phyloP scores from a whole-genome alignment of 1,140 invertebrate genomes.

The Brachionus calyciflorus region DNA sequence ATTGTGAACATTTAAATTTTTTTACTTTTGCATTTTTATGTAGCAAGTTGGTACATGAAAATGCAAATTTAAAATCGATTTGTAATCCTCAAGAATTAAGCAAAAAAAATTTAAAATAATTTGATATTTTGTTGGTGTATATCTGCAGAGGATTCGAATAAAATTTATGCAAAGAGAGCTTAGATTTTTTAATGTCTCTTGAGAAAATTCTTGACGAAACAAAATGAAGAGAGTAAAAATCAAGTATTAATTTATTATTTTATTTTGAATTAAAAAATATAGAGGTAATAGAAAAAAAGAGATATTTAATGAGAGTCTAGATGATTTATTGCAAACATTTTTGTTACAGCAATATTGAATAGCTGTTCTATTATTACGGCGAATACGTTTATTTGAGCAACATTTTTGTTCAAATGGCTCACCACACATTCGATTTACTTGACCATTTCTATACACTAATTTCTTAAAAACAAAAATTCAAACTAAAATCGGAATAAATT shows the following conservation, averaged over 20 bases:
- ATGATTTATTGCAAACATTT: slow-evolving; percentile 27
- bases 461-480: background rate
- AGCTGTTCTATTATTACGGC: background rate
- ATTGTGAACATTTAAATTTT: too few relatives aligned
- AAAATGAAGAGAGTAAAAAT: too few relatives aligned
- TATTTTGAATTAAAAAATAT: background rate
- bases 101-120: too few relatives aligned
- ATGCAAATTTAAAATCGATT: too few relatives aligned
- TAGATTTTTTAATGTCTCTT: too few relatives aligned
- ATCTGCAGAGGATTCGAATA: too few relatives aligned
- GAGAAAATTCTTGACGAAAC: too few relatives aligned
- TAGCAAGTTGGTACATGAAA: too few relatives aligned
- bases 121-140: too few relatives aligned
- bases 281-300: background rate
- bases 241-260: background rate
- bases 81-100: too few relatives aligned
- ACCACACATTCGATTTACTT: background rate
- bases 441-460: slow-evolving; percentile 4
- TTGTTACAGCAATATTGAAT: slow-evolving; percentile 27
- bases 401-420: background rate
- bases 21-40: too few relatives aligned
- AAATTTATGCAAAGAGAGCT: too few relatives aligned
- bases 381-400: slow-evolving; percentile 3
- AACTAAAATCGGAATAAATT: background rate
- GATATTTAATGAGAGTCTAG: background rate